These are phyloP conservation scores for Fulmarus glacialis DNA, from an alignment of 2,113 vertebrate genomes.

Conservation along the genomic window DNA sequence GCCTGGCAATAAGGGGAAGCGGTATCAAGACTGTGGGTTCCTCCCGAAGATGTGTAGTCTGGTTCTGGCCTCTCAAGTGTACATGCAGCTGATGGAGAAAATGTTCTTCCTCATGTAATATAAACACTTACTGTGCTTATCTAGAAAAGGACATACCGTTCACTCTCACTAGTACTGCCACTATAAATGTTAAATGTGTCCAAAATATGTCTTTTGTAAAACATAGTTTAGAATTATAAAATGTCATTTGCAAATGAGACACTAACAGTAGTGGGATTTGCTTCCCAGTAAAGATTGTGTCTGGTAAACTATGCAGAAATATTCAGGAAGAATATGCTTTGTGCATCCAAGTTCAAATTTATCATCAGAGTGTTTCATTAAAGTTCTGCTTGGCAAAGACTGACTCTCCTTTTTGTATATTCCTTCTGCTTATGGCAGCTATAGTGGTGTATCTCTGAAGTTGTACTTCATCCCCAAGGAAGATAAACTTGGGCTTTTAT, in stretches of 20 bases:
- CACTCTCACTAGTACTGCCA: background rate
- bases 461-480: background rate
- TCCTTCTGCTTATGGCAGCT: conserved; percentile 2
- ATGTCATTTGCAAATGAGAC: background rate
- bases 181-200: background rate
- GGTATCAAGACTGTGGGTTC: background rate
- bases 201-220: background rate
- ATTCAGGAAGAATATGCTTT: background rate
- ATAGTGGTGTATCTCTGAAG: background rate
- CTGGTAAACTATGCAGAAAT: conserved; percentile 1
- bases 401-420: conserved; percentile 8
- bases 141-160: background rate
- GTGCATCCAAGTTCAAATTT: background rate
- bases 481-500: conserved; percentile 65
- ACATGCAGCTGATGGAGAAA: background rate
- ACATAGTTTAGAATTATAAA: background rate
- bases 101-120: background rate
- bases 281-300: background rate
- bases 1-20: background rate
- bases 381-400: background rate
- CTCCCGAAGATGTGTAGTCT: background rate
- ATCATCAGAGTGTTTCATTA: background rate
- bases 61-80: background rate
- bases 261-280: background rate
- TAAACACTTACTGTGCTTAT: background rate